These are phyloP conservation scores for Drosophila falleni DNA, from an alignment of 2,888 invertebrate genomes.

Conservation along the genomic window DNA sequence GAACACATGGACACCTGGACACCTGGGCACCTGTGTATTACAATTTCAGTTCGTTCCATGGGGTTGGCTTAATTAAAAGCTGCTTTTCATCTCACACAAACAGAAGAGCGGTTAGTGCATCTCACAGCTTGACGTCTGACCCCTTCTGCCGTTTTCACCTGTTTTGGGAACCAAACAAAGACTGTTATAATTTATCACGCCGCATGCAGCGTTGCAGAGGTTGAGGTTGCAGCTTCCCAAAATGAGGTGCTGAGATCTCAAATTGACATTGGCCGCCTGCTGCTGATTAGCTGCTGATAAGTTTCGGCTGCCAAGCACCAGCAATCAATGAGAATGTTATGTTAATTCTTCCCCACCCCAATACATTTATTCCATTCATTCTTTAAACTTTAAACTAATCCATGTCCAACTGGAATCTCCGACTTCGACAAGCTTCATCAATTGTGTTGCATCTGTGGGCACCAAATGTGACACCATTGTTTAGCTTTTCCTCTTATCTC, in stretches of 20 bases:
- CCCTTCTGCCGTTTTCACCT: constrained; percentile 9
- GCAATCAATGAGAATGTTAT: constrained; percentile 71
- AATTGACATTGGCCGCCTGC: constrained; percentile 69
- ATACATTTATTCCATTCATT: constrained; percentile 24
- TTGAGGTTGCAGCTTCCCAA: constrained; percentile 54
- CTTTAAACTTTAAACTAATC: constrained; percentile 42
- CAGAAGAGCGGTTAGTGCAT: constrained; percentile 30
- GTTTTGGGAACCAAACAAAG: constrained; percentile 54
- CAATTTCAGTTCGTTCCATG: constrained; percentile 38
- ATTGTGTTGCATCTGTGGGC: constrained; percentile 51
- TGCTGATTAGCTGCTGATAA: constrained; percentile 79
- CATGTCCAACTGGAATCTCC: constrained; percentile 19
- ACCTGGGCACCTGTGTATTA: constrained; percentile 56
- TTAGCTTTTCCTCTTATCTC: constrained; percentile 35
- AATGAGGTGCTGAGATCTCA: constrained; percentile 77
- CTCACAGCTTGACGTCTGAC: constrained; percentile 60
- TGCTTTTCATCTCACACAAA: constrained; percentile 61
- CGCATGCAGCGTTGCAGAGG: constrained; percentile 47
- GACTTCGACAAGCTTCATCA: constrained; percentile 33
- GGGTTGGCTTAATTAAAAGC: constrained; percentile 75
- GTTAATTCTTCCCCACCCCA: constrained; percentile 53
- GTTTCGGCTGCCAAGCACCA: constrained; percentile 57
- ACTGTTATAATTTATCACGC: constrained; percentile 60
- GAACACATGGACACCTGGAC: constrained; percentile 25
- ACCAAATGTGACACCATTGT: constrained; percentile 70